Conservation (phyloP, 2,113 vertebrate genomes). For the Hiodon tergisus region DNA sequence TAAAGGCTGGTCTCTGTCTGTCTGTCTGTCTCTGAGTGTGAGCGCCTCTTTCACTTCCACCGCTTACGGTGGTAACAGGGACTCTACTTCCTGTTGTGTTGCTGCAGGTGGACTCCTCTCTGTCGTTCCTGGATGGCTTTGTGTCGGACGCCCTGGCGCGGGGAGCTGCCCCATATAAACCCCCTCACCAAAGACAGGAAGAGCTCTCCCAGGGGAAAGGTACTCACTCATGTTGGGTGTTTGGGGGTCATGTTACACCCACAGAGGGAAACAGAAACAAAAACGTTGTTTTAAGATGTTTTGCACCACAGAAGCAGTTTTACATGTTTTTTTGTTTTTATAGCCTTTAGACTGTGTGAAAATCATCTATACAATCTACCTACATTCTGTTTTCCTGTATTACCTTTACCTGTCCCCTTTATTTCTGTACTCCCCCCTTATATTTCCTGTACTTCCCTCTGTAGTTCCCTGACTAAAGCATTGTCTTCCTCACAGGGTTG, state of each 20-base stretch:
- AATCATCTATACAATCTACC: too few relatives aligned
- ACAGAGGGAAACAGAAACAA: too few relatives aligned
- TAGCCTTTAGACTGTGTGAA: background rate
- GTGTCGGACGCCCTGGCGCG: constrained; percentile 82
- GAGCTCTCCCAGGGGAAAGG: constrained; percentile 85
- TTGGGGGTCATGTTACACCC: too few relatives aligned
- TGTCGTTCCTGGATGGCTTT: constrained; percentile 92
- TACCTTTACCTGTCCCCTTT: too few relatives aligned
- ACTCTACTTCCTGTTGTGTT: background rate
- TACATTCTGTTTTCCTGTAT: too few relatives aligned
- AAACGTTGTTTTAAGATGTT: background rate
- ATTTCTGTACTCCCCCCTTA: background rate
- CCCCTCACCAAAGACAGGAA: constrained; percentile 88
- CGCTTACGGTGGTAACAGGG: too few relatives aligned
- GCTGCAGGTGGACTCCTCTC: constrained; percentile 85
- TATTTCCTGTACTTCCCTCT: constrained; percentile 25
- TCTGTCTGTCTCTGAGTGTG: background rate
- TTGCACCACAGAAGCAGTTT: background rate
- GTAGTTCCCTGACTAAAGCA: background rate
- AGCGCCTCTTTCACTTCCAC: too few relatives aligned
- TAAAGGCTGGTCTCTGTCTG: too few relatives aligned
- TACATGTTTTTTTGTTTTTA: background rate
- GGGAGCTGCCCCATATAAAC: constrained; percentile 87
- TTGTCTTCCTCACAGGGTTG: constrained; percentile 64
- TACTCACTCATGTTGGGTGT: constrained; percentile 31